Evolutionary conservation across 2,113 vertebrate species (phyloP), one percentile per base, ranked within the genome.

Genomic region (Ailuropoda melanoleuca): DNA sequence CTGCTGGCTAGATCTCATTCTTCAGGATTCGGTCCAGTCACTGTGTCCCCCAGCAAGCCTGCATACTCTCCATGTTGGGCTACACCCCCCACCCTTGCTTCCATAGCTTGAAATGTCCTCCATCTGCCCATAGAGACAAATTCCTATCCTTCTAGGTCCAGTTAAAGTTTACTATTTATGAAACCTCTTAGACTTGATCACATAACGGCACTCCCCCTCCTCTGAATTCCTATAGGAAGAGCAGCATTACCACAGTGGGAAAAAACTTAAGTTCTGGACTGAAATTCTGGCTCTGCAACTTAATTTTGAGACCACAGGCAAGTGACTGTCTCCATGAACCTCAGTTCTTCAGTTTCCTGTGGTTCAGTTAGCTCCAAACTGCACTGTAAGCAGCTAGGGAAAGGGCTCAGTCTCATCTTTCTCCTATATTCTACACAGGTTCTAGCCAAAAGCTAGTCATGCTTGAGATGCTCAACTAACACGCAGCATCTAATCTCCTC

Each of bases 161-260:
- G 70, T 70, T 85, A 77, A 78, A 89, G 64, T 60, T 82, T 90
- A 92, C 15, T 39, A 80, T 66, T 48, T 85, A 50, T 72, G 29
- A 94, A 84, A 88, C 6, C 43, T 90, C 66, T 87, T 46, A 90
- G 62, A 85, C 4, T 77, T 68, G 21, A 55, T 77, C 24, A 77
- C 23, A 48, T 83, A 93, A 96, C 4, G 89, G 18, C 56, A 83
- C 68, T 80, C 53, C 6, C 50, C 31, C 83, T 82, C 66, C 72
- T 94, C 64, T 97, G 66, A 62, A 96, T 90, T 96, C 58, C 88
- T 68, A 58, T 1, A 94, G 74, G 26, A 92, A 88, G 14, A 93
- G 66, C 10, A 83, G 34, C 21, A 21, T 31, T 70, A 56, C 23
- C 58, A 3, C 31, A 77, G 19, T 58, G 23, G 77, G 7, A 75